Evolutionary conservation across 1,140 invertebrate species (phyloP), one percentile per base, ranked within the genome.

Genomic region (Streblospio benedicti): DNA sequence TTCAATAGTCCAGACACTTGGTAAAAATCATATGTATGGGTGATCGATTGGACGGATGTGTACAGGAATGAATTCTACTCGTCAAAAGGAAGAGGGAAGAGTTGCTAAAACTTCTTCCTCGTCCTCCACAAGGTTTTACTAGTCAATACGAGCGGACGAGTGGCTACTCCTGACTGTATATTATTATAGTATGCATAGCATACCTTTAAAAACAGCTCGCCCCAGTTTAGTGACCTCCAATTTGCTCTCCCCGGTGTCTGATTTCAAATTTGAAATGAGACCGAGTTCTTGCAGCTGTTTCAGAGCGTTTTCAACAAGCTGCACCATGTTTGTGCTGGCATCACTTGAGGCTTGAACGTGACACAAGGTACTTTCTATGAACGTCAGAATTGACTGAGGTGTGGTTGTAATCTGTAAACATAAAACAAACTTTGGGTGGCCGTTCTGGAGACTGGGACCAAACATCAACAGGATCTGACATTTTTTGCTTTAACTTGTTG

Each of bases 161-260:
- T n/a, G n/a, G n/a, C n/a, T n/a, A n/a, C n/a, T n/a, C n/a, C n/a
- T n/a, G n/a, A n/a, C n/a, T n/a, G n/a, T n/a, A n/a, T n/a, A 38
- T 38, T 38, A 38, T 38, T 38, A 38, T 38, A 38, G 9, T n/a
- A 38, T 38, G 35, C 35, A 38, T 38, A 53, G 6, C 53, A 58
- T 75, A 86, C 88, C 89, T 85, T 89, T 91, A 67, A 91, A 86
- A 32, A 89, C 86, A 20, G 90, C 90, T 69, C 78, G 81, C 31
- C 90, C 91, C 18, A 93, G 80, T 63, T 80, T 79, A 64, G 85
- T 89, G 20, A 89, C 79, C 55, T 64, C 63, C n/a, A 67, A 60
- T 44, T 25, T 28, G 41, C 18, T 18, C 18, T 61, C 31, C 9
- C 61, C 56, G 31, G 60, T 59, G 30, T 66, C 61, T 18, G 61